Conservation (phyloP, 2,797 vertebrate species). For the Poecilia velifera region DNA sequence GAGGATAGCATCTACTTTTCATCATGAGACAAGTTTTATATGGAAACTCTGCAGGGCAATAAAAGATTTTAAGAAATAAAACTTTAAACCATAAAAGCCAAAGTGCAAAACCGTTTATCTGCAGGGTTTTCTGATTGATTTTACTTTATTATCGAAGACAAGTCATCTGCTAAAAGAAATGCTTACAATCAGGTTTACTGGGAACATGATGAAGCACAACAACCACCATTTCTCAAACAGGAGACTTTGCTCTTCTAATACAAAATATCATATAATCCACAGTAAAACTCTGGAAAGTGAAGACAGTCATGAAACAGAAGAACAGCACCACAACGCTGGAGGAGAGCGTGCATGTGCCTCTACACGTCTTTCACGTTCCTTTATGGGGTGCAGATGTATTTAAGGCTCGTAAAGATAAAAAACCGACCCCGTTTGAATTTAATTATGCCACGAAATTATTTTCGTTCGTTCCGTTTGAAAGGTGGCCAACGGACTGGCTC, state of each 20-base stretch:
- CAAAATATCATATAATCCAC: background rate
- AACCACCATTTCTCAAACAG: background rate
- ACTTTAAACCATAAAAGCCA: background rate
- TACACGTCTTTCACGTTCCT: background rate
- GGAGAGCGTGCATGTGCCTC: background rate
- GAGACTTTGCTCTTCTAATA: background rate
- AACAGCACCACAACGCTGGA: constrained; percentile 1
- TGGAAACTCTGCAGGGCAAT: background rate
- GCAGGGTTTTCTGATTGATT: background rate
- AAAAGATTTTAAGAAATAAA: background rate
- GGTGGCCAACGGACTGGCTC: constrained; percentile 11
- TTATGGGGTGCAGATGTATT: background rate
- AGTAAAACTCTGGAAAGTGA: background rate
- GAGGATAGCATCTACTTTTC: background rate
- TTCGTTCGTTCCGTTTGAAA: constrained; percentile 10
- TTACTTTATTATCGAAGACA: background rate
- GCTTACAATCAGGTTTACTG: background rate
- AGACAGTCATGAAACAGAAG: background rate
- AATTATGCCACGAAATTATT: background rate
- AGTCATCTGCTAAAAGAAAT: background rate
- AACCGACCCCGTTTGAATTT: constrained; percentile 9
- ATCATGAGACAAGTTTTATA: background rate
- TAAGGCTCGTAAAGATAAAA: constrained; percentile 6
- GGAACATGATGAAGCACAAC: background rate
- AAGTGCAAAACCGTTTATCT: background rate